Evolutionary conservation across 2,888 invertebrate species (phyloP).

Genomic region (Diaprepes abbreviatus): DNA sequence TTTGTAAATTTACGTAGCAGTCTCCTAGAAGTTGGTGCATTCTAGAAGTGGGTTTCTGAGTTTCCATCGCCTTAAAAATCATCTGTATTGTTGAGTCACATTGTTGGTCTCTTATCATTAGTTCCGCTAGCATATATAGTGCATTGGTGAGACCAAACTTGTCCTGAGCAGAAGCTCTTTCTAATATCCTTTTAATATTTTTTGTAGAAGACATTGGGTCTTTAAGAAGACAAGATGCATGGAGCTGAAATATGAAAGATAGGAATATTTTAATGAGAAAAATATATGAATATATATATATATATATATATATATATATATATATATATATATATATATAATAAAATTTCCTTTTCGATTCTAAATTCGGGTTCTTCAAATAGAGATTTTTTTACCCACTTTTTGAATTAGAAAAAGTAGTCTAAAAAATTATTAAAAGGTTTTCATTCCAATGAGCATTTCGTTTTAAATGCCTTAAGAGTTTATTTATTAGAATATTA

Average conservation of each 20-base stretch:
- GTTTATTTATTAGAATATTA: no score
- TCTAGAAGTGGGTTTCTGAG: slow-evolving; percentile 72
- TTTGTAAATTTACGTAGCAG: slow-evolving; percentile 73
- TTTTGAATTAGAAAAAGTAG: no score
- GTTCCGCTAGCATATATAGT: slow-evolving; percentile 79
- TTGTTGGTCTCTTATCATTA: slow-evolving; percentile 77
- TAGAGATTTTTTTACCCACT: no score
- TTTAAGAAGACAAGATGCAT: slow-evolving; percentile 80
- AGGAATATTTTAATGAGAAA: no score
- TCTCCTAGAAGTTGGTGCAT: slow-evolving; percentile 79
- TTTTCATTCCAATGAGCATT: no score
- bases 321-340: no score
- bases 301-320: no score
- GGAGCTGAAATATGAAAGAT: slow-evolving; percentile 72
- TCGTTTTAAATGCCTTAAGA: no score
- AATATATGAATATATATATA: no score
- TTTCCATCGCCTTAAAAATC: slow-evolving; percentile 75
- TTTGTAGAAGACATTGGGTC: slow-evolving; percentile 72
- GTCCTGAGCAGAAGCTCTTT: slow-evolving; percentile 81
- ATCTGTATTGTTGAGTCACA: slow-evolving; percentile 78
- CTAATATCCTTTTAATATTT: slow-evolving; percentile 78
- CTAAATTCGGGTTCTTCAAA: no score
- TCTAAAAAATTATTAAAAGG: no score
- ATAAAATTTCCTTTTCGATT: no score
- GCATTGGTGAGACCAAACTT: slow-evolving; percentile 78